Percentiles rank a stretch among this genome's conserved stretches.
These are phyloP conservation scores for Hesperophylax magnus DNA, from an alignment of 1,140 invertebrate species.

Conservation along the genomic window DNA sequence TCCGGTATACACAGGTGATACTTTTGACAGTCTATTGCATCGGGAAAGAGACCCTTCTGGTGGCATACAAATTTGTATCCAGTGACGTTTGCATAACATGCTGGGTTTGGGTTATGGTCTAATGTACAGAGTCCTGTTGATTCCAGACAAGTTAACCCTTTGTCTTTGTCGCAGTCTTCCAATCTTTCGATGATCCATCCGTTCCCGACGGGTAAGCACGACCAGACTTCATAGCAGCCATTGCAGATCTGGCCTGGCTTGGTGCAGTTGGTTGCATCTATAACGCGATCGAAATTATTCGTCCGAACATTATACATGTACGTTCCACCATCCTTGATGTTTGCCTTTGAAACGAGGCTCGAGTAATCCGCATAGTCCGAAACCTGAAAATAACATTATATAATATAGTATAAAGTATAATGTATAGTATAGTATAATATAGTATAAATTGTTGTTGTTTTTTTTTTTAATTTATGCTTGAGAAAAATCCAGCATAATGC, in stretches of 20 bases:
- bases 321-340: neutral
- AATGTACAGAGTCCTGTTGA: constrained; percentile 9
- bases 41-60: constrained; percentile 62
- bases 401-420: too few relatives aligned
- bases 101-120: constrained; percentile 5
- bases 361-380: neutral
- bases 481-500: too few relatives aligned
- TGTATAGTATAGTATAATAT: too few relatives aligned
- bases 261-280: constrained; percentile 17
- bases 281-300: neutral
- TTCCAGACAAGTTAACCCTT: neutral
- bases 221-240: neutral
- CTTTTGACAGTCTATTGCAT: constrained; percentile 64
- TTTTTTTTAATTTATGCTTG: too few relatives aligned
- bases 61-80: constrained; percentile 40
- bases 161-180: neutral
- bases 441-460: too few relatives aligned
- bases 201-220: neutral
- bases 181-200: neutral
- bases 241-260: constrained; percentile 37
- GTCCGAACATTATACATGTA: neutral
- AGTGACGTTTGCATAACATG: neutral
- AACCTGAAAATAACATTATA: neutral
- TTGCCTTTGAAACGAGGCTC: neutral
- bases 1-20: constrained; percentile 64